phyloP scores from a whole-genome alignment of 2,113 vertebrate genomes.

The Eulemur macaco region DNA sequence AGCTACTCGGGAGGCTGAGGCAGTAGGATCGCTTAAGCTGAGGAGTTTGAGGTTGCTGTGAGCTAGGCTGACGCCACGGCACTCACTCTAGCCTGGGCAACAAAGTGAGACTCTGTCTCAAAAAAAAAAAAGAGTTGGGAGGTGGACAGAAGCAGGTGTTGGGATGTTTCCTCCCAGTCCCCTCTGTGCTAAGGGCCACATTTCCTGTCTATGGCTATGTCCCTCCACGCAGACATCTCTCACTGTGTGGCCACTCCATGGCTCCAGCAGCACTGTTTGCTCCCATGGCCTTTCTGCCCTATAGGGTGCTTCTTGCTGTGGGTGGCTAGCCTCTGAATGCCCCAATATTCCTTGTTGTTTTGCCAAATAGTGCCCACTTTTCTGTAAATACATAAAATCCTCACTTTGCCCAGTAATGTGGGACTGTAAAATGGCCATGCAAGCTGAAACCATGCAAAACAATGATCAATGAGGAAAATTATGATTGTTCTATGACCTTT shows the following conservation, averaged over 20 bases:
- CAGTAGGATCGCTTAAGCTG: too few relatives aligned
- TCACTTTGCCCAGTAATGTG: background rate
- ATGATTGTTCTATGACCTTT: background rate
- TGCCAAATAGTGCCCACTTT: background rate
- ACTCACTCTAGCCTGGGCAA: too few relatives aligned
- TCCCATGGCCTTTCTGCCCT: too few relatives aligned
- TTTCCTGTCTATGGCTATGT: background rate
- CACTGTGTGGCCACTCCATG: background rate
- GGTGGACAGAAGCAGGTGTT: background rate
- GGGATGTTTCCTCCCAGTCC: background rate
- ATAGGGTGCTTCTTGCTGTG: background rate
- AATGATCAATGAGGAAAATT: background rate
- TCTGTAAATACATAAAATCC: background rate
- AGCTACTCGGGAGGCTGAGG: too few relatives aligned
- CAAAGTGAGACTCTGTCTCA: too few relatives aligned
- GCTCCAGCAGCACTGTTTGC: too few relatives aligned
- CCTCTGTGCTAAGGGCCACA: background rate
- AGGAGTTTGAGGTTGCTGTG: too few relatives aligned
- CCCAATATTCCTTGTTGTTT: background rate
- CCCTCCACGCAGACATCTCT: background rate
- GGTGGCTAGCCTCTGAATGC: background rate
- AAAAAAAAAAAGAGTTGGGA: background rate
- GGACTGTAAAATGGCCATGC: background rate
- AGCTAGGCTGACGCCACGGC: too few relatives aligned
- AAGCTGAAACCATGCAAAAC: background rate